phyloP scores from a whole-genome alignment of 2,113 vertebrate genomes.

The Illadopsis cleaveri region DNA sequence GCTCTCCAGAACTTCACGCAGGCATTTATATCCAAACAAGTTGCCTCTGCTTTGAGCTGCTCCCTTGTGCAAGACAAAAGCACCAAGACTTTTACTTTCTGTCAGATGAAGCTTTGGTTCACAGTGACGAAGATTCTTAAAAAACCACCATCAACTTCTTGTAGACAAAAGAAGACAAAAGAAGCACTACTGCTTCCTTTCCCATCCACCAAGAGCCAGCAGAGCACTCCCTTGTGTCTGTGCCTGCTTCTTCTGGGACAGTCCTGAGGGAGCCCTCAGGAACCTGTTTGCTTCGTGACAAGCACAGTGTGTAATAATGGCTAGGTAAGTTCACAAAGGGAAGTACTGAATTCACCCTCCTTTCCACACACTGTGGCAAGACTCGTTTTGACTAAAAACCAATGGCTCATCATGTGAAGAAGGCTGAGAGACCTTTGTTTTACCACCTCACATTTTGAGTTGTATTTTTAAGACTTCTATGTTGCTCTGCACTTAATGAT shows the following conservation, averaged over 20 bases:
- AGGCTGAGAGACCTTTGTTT: not conserved
- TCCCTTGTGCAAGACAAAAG: not conserved
- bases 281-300: not conserved
- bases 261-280: not conserved
- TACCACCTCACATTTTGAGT: not conserved
- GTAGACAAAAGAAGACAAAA: not conserved
- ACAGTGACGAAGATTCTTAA: not conserved
- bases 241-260: not conserved
- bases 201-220: not conserved
- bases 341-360: not conserved
- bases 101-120: not conserved
- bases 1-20: not conserved
- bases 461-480: not conserved
- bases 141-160: not conserved
- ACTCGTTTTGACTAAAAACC: not conserved
- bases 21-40: not conserved
- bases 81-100: not conserved
- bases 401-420: not conserved
- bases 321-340: not conserved
- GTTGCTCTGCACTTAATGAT: not conserved
- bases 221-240: not conserved
- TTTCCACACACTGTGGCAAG: not conserved
- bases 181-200: not conserved
- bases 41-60: not conserved
- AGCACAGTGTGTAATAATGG: not conserved